phyloP scores from a whole-genome alignment of 2,113 vertebrate genomes.

The Phocoena phocoena region DNA sequence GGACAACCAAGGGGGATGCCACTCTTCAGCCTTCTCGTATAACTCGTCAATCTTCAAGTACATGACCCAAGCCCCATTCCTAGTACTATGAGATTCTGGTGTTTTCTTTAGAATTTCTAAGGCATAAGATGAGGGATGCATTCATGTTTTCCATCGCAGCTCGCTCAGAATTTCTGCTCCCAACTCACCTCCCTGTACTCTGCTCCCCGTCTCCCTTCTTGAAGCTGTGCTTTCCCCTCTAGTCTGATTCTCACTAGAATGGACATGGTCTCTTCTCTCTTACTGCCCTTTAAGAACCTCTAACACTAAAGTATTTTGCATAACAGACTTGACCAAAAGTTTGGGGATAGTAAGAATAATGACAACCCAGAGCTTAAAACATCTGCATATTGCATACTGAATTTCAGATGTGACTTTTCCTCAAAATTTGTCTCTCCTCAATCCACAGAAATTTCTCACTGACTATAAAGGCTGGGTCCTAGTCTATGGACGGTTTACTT shows the following conservation, averaged over 20 bases:
- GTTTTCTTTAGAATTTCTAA: background rate
- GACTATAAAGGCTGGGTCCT: background rate
- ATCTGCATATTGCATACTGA: background rate
- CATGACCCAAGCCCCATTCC: background rate
- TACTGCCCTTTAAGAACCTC: background rate
- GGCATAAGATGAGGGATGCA: background rate
- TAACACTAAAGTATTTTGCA: background rate
- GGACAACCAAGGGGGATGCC: background rate
- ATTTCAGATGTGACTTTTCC: background rate
- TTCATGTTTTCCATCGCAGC: background rate
- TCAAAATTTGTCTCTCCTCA: background rate
- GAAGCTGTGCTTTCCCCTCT: background rate
- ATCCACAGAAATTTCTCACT: background rate
- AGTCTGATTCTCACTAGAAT: background rate
- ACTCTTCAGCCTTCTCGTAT: background rate
- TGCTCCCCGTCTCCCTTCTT: background rate
- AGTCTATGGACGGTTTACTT: background rate
- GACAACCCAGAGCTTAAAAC: background rate
- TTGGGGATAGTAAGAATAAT: background rate
- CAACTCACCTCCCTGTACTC: background rate
- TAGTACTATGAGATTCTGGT: background rate
- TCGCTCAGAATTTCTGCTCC: background rate
- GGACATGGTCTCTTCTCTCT: background rate
- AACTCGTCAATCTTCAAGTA: conserved; percentile 3
- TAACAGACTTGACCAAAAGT: background rate